Conservation (phyloP, 2,113 vertebrate genomes). For the Lycaon pictus region DNA sequence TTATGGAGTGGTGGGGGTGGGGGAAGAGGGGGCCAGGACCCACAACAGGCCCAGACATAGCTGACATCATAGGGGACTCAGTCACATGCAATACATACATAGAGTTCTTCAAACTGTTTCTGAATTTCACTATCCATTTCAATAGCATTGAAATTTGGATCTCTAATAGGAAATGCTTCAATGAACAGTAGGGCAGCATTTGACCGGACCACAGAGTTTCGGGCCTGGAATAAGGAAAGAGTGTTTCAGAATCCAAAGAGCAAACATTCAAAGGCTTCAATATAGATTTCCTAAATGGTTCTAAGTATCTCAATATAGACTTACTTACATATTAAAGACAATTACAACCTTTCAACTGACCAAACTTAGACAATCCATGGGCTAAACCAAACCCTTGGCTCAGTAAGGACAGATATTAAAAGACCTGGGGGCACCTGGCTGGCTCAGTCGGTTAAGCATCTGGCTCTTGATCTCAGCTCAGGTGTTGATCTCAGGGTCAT, state of each 20-base stretch:
- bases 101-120: conserved; percentile 94
- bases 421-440: not conserved
- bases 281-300: not conserved
- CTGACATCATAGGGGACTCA: fast-evolving
- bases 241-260: not conserved
- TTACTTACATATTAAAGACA: not conserved
- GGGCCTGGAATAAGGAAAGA: conserved; percentile 85
- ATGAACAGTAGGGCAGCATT: conserved; percentile 95
- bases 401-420: not conserved
- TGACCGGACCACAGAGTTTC: conserved; percentile 95
- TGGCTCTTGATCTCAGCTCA: not conserved
- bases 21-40: not conserved
- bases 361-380: not conserved
- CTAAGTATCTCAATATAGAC: not conserved
- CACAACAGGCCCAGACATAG: not conserved
- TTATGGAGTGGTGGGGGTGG: too few species aligned
- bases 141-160: conserved; percentile 89
- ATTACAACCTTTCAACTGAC: not conserved
- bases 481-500: not conserved
- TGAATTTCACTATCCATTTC: conserved; percentile 92
- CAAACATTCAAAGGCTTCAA: not conserved
- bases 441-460: not conserved
- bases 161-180: conserved; percentile 95
- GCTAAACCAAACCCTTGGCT: not conserved
- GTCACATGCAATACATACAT: conserved; percentile 87